These are phyloP conservation scores for Ptilorrhoa leucosticta DNA, from an alignment of 2,113 vertebrate species.

Conservation along the genomic window DNA sequence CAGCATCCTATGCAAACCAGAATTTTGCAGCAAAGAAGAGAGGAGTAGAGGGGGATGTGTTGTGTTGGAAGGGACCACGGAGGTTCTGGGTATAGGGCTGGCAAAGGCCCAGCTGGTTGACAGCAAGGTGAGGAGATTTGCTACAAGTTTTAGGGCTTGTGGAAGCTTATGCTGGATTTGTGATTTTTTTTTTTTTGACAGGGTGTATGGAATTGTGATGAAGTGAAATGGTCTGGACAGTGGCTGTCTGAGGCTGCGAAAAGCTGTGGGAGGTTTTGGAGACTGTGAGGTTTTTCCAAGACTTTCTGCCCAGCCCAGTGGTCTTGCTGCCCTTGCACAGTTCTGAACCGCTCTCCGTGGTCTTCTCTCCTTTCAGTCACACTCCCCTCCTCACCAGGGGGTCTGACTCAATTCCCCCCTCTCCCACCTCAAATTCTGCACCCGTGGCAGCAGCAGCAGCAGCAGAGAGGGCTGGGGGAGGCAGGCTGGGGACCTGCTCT, in stretches of 20 bases:
- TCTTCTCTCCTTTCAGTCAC: not conserved
- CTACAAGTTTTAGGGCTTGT: not conserved
- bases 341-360: not conserved
- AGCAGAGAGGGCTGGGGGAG: not conserved
- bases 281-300: not conserved
- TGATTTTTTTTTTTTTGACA: not conserved
- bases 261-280: not conserved
- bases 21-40: not conserved
- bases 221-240: not conserved
- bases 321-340: not conserved
- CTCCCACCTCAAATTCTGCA: not conserved
- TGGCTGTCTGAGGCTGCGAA: not conserved
- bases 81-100: not conserved
- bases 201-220: not conserved
- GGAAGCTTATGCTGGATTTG: not conserved
- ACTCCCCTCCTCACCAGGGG: fast-evolving
- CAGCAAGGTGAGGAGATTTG: not conserved
- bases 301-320: not conserved
- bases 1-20: not conserved
- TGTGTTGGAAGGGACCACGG: not conserved
- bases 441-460: not conserved
- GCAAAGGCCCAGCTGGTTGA: not conserved
- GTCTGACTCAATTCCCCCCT: not conserved
- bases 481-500: not conserved
- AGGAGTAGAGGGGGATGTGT: fast-evolving